Percentiles rank a stretch among this genome's conserved stretches.
These are phyloP conservation scores for Desoria tigrina DNA, from an alignment of 2,888 invertebrate genomes.

Conservation along the genomic window DNA sequence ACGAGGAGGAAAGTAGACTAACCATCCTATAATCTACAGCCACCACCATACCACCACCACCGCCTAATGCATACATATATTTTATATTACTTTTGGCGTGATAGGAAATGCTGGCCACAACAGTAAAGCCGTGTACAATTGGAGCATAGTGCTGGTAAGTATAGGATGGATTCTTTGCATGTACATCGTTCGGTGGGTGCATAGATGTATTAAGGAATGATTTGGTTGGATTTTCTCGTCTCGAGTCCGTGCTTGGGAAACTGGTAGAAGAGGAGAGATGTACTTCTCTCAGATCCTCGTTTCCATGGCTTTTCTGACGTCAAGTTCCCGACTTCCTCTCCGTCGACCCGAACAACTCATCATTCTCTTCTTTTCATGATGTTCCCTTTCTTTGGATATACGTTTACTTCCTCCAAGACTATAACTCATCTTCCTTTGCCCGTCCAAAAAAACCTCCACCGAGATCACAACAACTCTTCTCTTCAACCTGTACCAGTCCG, in stretches of 20 bases:
- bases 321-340: conserved; percentile 44
- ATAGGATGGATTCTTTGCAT: too few species aligned
- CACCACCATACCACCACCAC: too few species aligned
- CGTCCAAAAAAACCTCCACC: too few species aligned
- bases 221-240: background rate
- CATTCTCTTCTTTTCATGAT: conserved; percentile 31
- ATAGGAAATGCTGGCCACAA: too few species aligned
- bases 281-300: conserved; percentile 20
- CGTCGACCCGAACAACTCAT: conserved; percentile 33
- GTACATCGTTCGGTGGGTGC: background rate
- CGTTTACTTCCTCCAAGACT: background rate
- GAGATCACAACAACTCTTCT: too few species aligned
- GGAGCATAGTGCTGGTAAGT: too few species aligned
- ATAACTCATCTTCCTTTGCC: background rate
- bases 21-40: too few species aligned
- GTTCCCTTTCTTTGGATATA: conserved; percentile 7
- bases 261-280: background rate
- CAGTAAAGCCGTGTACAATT: too few species aligned
- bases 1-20: too few species aligned
- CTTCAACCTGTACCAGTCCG: too few species aligned
- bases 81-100: too few species aligned
- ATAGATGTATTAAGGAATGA: conserved; percentile 1
- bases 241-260: background rate
- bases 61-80: too few species aligned
- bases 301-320: conserved; percentile 50